Conservation (phyloP, 1,140 invertebrate species). For the Leptopilina clavipes region DNA sequence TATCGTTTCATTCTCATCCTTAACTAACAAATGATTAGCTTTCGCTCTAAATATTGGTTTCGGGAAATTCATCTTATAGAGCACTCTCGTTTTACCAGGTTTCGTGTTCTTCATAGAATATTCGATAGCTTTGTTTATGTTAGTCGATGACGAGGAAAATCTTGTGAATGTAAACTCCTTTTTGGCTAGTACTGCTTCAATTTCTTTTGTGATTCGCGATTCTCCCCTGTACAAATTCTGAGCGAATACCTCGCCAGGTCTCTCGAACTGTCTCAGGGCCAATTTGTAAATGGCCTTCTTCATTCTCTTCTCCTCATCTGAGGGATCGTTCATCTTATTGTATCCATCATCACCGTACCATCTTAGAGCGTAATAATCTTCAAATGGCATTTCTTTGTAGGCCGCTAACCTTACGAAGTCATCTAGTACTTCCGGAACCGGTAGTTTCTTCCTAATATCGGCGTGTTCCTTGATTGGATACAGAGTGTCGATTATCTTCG, state of each 20-base stretch:
- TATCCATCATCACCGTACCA: slow-evolving; percentile 1
- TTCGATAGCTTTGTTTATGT: neutral
- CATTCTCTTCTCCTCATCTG: neutral
- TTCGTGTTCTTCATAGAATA: neutral
- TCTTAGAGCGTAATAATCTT: neutral
- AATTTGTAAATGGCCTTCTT: neutral
- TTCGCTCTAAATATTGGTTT: no score
- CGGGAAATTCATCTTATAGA: neutral
- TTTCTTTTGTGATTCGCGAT: neutral
- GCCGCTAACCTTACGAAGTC: neutral
- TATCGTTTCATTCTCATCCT: neutral
- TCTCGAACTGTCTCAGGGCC: neutral
- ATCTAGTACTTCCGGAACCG: no score
- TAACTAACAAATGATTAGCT: no score
- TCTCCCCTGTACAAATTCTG: neutral
- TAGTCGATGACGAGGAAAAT: neutral
- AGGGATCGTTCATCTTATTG: neutral
- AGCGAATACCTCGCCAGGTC: neutral
- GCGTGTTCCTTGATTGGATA: no score
- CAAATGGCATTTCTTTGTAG: neutral
- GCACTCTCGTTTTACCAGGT: neutral
- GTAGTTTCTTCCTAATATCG: no score
- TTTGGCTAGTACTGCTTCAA: neutral
- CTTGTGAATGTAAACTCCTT: neutral
- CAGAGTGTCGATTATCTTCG: no score